These are phyloP conservation scores for Hydropsyche betteni DNA, from an alignment of 2,888 invertebrate species.

Conservation along the genomic window DNA sequence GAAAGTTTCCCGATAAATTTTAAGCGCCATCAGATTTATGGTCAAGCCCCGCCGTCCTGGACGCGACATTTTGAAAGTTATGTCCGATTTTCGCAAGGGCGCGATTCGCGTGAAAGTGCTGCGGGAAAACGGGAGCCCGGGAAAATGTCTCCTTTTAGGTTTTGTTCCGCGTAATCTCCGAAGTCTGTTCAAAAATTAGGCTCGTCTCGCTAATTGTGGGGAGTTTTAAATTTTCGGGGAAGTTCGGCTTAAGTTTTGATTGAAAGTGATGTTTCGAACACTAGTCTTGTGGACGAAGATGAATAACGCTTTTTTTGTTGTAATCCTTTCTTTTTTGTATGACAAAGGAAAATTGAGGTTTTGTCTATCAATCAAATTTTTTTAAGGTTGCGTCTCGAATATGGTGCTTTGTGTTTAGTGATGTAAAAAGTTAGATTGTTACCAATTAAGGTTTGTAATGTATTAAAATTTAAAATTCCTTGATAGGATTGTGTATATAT, in stretches of 20 bases:
- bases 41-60: constrained; percentile 30
- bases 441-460: too few relatives aligned
- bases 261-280: constrained; percentile 17
- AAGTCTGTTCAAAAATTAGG: not conserved
- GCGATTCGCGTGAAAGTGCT: not conserved
- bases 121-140: not conserved
- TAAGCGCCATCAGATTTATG: constrained; percentile 32
- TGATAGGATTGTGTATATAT: too few relatives aligned
- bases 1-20: constrained; percentile 31
- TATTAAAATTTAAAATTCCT: too few relatives aligned
- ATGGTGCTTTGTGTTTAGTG: too few relatives aligned
- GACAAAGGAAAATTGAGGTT: too few relatives aligned
- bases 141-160: constrained; percentile 10
- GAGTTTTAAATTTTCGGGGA: not conserved
- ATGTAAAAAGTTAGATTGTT: too few relatives aligned
- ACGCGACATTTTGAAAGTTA: constrained; percentile 16
- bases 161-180: not conserved
- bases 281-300: constrained; percentile 6
- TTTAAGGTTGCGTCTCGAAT: too few relatives aligned
- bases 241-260: constrained; percentile 6
- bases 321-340: too few relatives aligned
- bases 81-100: not conserved
- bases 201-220: not conserved
- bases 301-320: not conserved
- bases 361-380: too few relatives aligned